Base-by-base conservation (phyloP, 1,140 invertebrate species). In the Yoshiicerus persimilis region DNA sequence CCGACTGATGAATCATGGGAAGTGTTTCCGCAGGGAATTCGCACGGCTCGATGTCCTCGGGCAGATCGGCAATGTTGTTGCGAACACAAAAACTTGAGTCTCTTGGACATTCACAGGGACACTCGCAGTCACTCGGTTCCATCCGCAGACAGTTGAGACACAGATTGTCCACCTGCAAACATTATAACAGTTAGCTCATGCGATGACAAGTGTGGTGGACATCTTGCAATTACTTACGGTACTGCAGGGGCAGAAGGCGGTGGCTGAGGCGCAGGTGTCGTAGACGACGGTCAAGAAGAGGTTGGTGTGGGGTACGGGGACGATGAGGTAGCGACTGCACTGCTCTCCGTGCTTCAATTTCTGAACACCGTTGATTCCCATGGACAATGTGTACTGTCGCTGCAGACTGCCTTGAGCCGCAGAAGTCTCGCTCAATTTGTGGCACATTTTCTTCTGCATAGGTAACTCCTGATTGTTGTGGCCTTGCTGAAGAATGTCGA, bases 41-140 rank as follows among this genome's bases (percentile, higher is more conserved):
- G 86, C 87, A 89, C 5, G 86, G 80, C 64, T 87, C 86, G 11
- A 88, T 62, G 56, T 87, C 84, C 30, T 87, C 77, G 0, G 89
- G 86, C 27, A 89, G 47, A 41, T 86, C 64, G 0, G 27, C 34
- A 86, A 87, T 38, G 16, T 92, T 91, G 89, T 91, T 4, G 89
- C 87, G 8, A 90, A 91, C 89, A 77, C 95, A 95, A 90, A 96
- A 94, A 20, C 95, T 94, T 86, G 94, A 92, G 91, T 96, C 95
- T 38, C 98, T 93, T 20, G 95, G 95, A 92, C 97, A 99, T 92
- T 99, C 97, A 92, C 97, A 99, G 0, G 97, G 97, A 93, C 97
- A 99, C 92, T 99, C 98, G 91, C 97, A 98, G 91, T 98, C 97
- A 8, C 95, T 97, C 93, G 97, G 97, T 92, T 98, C 98, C 96